A percentile compares a stretch with the other conserved stretches of the same genome.
Conservation (phyloP, 2,113 vertebrate species). For the Cyphomyrus discorhynchus region DNA sequence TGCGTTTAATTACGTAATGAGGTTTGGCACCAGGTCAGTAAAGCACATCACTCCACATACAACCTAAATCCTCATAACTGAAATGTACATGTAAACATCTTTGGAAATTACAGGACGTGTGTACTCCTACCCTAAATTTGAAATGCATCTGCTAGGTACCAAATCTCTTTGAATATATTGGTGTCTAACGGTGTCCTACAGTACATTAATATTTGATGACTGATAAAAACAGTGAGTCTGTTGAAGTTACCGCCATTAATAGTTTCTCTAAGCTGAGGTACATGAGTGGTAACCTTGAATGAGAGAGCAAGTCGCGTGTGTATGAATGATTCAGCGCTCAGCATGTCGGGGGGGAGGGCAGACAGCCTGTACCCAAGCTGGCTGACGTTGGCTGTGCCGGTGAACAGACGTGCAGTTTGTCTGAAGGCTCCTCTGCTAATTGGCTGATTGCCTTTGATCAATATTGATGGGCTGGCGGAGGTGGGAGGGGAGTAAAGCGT, state of each 20-base stretch:
- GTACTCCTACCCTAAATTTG: neutral
- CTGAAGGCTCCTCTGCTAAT: constrained; percentile 31
- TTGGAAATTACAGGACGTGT: neutral
- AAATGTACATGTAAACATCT: neutral
- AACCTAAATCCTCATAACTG: neutral
- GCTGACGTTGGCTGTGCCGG: neutral
- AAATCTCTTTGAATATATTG: neutral
- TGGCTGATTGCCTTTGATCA: constrained; percentile 37
- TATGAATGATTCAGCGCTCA: neutral
- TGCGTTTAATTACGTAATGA: constrained; percentile 18
- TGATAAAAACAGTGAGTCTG: neutral
- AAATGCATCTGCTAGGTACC: neutral
- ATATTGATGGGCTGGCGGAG: constrained; percentile 11
- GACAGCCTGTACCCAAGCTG: neutral
- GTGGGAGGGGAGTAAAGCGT: neutral
- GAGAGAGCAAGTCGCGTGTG: neutral
- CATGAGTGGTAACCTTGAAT: neutral
- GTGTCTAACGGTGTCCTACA: neutral
- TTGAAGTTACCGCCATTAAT: neutral
- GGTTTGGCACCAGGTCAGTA: neutral
- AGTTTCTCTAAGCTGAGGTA: neutral
- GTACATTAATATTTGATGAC: neutral
- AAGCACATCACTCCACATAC: neutral
- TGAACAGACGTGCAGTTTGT: constrained; percentile 6
- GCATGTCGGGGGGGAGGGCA: neutral